Conservation (phyloP, 92 coral and sea anemone species). For the Epizoanthus scotinus region DNA sequence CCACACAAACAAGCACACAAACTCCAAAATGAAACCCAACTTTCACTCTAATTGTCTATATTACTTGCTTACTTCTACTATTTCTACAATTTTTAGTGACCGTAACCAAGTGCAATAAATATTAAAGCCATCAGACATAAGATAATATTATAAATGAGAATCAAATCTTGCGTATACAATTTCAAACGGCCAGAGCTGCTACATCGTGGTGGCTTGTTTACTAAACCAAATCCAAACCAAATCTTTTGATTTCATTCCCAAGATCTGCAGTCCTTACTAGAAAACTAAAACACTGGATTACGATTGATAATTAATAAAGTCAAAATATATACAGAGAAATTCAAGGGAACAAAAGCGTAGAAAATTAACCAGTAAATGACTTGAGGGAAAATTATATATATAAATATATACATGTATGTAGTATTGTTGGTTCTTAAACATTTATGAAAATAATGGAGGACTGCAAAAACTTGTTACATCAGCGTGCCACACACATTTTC, state of each 20-base stretch:
- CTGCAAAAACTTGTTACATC: too few relatives aligned
- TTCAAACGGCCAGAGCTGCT: background rate
- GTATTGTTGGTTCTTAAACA: too few relatives aligned
- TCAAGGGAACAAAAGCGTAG: background rate
- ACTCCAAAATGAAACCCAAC: background rate
- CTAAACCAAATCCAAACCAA: background rate
- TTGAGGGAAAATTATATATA: too few relatives aligned
- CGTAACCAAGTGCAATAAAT: background rate
- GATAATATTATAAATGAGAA: background rate
- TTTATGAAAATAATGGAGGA: too few relatives aligned
- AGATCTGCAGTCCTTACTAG: background rate
- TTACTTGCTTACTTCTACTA: background rate
- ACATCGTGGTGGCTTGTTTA: background rate
- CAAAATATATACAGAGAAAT: too few relatives aligned
- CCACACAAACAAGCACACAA: slow-evolving; percentile 9
- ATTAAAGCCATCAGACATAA: background rate
- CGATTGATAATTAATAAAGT: background rate
- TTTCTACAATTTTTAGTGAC: background rate
- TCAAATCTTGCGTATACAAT: slow-evolving; percentile 21
- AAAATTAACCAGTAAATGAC: background rate
- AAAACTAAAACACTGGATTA: background rate
- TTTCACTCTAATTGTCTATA: too few relatives aligned
- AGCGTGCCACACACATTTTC: too few relatives aligned
- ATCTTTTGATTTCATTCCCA: background rate
- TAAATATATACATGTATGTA: too few relatives aligned